A percentile compares a stretch with the other conserved stretches of the same genome.
Conservation (phyloP, 2,888 invertebrate species). For the Drosophila maculinotata region DNA sequence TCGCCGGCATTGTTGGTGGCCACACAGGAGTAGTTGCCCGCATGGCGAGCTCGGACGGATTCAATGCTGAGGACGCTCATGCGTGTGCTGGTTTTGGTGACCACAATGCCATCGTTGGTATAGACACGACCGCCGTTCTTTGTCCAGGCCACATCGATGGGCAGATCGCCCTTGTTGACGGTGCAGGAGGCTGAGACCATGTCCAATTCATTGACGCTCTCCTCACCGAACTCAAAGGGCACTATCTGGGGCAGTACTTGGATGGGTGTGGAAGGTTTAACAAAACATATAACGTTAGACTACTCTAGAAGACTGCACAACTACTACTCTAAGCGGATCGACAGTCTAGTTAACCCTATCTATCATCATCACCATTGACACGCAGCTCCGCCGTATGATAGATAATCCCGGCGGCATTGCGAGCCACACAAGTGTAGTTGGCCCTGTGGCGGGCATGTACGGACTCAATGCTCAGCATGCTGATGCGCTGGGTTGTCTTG, state of each 20-base stretch:
- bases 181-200: slow-evolving; percentile 90
- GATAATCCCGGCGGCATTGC: slow-evolving; percentile 89
- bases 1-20: slow-evolving; percentile 88
- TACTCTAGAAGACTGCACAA: slow-evolving; percentile 25
- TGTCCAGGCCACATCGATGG: slow-evolving; percentile 91
- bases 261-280: slow-evolving; percentile 23
- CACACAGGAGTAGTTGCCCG: slow-evolving; percentile 88
- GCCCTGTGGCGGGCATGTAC: slow-evolving; percentile 90
- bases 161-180: slow-evolving; percentile 91
- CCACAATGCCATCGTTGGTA: slow-evolving; percentile 87
- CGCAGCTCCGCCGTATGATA: slow-evolving; percentile 89
- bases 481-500: slow-evolving; percentile 88
- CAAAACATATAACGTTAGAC: slow-evolving; percentile 40
- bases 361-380: slow-evolving; percentile 88
- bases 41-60: slow-evolving; percentile 87
- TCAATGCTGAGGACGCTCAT: slow-evolving; percentile 88
- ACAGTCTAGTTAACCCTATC: slow-evolving; percentile 15
- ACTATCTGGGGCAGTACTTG: slow-evolving; percentile 90
- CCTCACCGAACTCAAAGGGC: slow-evolving; percentile 90
- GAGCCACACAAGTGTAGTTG: slow-evolving; percentile 91
- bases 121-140: slow-evolving; percentile 86
- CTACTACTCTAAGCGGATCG: slow-evolving; percentile 27
- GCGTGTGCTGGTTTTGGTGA: slow-evolving; percentile 87
- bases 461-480: slow-evolving; percentile 89
- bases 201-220: slow-evolving; percentile 89